Percentiles rank a stretch among this genome's conserved stretches.
Conservation (phyloP, 2,113 vertebrate genomes). For the Rhizomys pruinosus region DNA sequence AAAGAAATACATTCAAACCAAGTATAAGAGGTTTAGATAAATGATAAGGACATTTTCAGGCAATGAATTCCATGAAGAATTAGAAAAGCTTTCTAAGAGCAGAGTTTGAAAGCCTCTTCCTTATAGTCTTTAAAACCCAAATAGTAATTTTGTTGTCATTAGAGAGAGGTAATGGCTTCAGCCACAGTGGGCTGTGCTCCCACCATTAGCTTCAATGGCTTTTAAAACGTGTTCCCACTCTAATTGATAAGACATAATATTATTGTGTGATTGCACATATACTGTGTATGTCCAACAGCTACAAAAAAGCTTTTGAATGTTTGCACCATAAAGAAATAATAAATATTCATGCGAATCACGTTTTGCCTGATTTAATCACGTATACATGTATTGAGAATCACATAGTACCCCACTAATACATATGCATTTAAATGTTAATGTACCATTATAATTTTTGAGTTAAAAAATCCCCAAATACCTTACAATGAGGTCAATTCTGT, state of each 20-base stretch:
- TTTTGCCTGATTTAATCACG: neutral
- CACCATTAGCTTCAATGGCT: neutral
- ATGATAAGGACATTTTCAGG: neutral
- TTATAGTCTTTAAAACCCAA: neutral
- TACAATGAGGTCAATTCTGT: constrained; percentile 1
- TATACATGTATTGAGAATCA: neutral
- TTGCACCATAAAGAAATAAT: neutral
- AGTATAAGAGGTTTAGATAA: neutral
- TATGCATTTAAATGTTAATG: neutral
- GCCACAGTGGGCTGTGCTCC: neutral
- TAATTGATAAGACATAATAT: constrained; percentile 22
- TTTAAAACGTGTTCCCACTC: constrained; percentile 29
- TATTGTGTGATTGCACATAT: too few relatives aligned
- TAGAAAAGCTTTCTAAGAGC: neutral
- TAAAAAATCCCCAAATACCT: neutral
- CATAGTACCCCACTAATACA: neutral
- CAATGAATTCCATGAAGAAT: neutral
- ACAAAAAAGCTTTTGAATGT: neutral
- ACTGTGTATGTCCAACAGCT: neutral
- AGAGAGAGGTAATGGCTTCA: neutral
- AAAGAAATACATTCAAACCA: neutral
- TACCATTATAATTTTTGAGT: neutral
- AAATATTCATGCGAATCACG: neutral
- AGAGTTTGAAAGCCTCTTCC: constrained; percentile 43
- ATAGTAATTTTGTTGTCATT: neutral